Evolutionary conservation across 2,797 vertebrate genomes (phyloP).

Genomic region (Micrastur ruficollis): DNA sequence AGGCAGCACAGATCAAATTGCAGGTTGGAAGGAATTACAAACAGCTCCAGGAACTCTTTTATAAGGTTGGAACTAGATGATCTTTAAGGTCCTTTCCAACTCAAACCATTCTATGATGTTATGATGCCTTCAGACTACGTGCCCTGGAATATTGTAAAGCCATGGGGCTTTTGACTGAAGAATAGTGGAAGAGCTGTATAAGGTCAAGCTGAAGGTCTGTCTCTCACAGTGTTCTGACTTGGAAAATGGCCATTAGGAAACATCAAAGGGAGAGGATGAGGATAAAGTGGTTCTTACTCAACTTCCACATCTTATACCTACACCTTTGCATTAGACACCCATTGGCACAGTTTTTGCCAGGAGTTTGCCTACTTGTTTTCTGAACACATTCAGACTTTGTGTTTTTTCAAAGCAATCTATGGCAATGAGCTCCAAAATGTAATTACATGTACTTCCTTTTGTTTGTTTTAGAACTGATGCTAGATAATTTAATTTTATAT

Average conservation of each 20-base stretch:
- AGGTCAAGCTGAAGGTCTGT: not conserved
- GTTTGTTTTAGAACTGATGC: not conserved
- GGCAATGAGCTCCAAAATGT: not conserved
- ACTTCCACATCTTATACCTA: fast-evolving
- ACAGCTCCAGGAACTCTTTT: not conserved
- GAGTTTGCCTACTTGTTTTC: not conserved
- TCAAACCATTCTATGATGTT: too few relatives aligned
- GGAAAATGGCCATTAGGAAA: not conserved
- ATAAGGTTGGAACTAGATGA: not conserved
- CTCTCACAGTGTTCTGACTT: fast-evolving
- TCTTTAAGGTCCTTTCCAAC: too few relatives aligned
- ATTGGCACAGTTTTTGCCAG: not conserved
- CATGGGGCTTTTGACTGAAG: fast-evolving
- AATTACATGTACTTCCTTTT: not conserved
- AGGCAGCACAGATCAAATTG: not conserved
- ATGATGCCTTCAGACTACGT: too few relatives aligned
- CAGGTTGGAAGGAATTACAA: fast-evolving
- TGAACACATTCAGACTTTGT: not conserved
- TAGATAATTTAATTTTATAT: not conserved
- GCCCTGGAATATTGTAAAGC: not conserved
- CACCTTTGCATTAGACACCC: not conserved
- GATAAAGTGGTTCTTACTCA: not conserved
- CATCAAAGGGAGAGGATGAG: not conserved
- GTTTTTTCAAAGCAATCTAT: not conserved
- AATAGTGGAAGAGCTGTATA: fast-evolving